Evolutionary conservation across 2,113 vertebrate genomes (phyloP).

Genomic region (Procavia capensis): DNA sequence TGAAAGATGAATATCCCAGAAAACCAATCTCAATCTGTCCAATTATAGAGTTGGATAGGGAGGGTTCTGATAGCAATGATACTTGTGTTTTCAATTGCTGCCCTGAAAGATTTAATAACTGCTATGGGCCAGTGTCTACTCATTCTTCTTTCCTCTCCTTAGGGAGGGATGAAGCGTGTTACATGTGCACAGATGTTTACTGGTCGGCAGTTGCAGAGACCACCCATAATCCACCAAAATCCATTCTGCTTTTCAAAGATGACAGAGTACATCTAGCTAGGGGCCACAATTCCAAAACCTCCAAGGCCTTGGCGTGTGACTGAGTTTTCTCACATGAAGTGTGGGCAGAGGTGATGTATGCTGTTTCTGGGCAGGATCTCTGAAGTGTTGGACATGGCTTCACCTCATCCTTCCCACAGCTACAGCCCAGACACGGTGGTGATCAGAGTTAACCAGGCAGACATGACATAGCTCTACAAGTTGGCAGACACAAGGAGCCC

Average conservation of each 20-base stretch:
- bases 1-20: not conserved
- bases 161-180: not conserved
- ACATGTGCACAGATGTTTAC: not conserved
- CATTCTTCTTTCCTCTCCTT: not conserved
- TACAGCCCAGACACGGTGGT: not conserved
- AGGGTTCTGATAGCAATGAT: not conserved
- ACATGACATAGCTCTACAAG: not conserved
- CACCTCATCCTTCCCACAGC: not conserved
- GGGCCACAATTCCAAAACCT: not conserved
- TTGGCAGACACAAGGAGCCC: not conserved
- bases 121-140: not conserved
- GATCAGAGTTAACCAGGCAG: not conserved
- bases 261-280: not conserved
- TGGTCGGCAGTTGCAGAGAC: not conserved
- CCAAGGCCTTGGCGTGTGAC: not conserved
- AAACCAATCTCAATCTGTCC: not conserved
- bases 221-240: not conserved
- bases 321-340: not conserved
- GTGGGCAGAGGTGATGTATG: not conserved
- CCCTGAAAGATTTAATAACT: not conserved
- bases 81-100: not conserved
- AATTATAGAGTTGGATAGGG: not conserved
- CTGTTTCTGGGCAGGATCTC: not conserved
- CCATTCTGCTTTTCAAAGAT: not conserved
- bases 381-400: not conserved